Base-by-base conservation (phyloP, 1,140 invertebrate species). In the Trichonephila clavipes region DNA sequence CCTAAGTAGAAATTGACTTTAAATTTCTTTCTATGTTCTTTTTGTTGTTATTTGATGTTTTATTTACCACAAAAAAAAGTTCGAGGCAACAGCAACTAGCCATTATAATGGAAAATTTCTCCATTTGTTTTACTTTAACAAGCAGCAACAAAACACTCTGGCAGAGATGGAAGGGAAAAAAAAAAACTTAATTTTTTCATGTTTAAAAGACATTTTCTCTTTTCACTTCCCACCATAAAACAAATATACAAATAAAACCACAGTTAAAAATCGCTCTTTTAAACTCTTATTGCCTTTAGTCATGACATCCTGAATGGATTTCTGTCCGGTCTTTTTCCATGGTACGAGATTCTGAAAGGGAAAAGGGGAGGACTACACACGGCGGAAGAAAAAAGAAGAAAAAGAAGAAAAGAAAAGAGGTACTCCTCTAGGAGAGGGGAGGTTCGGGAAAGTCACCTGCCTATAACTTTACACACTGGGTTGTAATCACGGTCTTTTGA, bases 291-390 rank as follows among this genome's bases (percentile, higher is more conserved):
- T 51, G 87, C 87, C 69, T 69, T 24, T 69, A 64, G 64, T 88
- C 87, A 88, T 88, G 87, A 88, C 87, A 88, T 88, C 87, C 87
- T 62, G 59, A 51, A 51, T 51, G 51, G 51, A n/a, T 40, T 83
- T 58, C 81, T 51, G 7, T 77, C 24, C 8, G 24, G 4, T 59
- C 2, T 61, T 86, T 28, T 62, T 51, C n/a, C 51, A n/a, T 51
- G 19, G 81, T 19, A 62, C 0, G 18, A 61, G 24, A 59, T 61
- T 19, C 24, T 62, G 59, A 87, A 62, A 83, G 28, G 21, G 24
- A 87, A 62, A 83, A 83, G 21, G 28, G 51, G 51, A 51, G 51
- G 51, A 51, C 7, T 51, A 51, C 51, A 51, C 10, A 51, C 51
- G 7, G 51, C 51, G 10, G 10, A 86, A 61, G 61, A 58, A 61